Evolutionary conservation across 2,888 invertebrate genomes (phyloP), one percentile per base, ranked within the genome.

Genomic region (Hirtodrosophila trivittata): DNA sequence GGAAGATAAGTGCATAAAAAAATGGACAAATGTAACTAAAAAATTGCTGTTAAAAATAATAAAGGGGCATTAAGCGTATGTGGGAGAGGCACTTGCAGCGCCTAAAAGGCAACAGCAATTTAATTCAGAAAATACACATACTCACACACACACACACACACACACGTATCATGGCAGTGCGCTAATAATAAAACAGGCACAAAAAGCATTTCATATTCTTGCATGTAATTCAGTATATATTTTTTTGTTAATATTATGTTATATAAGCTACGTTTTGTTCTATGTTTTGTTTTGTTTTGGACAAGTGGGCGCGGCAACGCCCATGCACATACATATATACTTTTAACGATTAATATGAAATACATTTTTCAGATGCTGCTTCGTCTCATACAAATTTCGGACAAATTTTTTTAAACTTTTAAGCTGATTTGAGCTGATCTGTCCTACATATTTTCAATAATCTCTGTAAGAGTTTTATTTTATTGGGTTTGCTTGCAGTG

Each of bases 1-100:
- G 46, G 38, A 58, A 56, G 54, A 58, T 66, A 66, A 59, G 66
- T 57, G 46, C 43, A 52, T 41, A 75, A 62, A 66, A 77, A 54
- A 64, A 69, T 56, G 37, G 57, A 59, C 58, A 68, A 66, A 75
- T 68, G 72, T 49, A 75, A 66, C 83, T 73, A 80, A 73, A 81
- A 81, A 84, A 69, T 50, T 50, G 54, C 67, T 41, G 57, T 66
- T 68, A 66, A 75, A 86, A 84, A 86, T 86, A 77, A 75, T 73
- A 70, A 76, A 65, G 66, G 57, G 63, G 54, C 68, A 65, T 62
- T 67, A 80, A 50, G 80, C 73, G 75, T 52, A 47, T 47, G 35
- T n/a, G 47, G 5, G 9, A 9, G 4, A 12, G 37, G 51, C 21
- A 54, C 12, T 35, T 42, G 38, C 39, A 57, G 50, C 51, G 63